Base-by-base conservation (phyloP, 2,797 vertebrate species). In the Clamator glandarius region DNA sequence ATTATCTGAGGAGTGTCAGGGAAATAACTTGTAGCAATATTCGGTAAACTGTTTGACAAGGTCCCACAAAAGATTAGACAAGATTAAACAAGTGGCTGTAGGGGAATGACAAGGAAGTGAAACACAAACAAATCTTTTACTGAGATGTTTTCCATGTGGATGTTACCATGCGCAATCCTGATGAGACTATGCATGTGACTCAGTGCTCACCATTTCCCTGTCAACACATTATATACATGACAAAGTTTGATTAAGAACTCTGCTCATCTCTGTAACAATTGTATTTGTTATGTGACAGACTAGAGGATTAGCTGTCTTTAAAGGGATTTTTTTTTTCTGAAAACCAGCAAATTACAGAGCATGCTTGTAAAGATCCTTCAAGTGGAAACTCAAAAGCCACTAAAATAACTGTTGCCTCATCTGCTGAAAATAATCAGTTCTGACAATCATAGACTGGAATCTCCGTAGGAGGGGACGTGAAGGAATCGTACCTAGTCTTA, bases 261-360 rank as follows among this genome's bases (percentile, higher is more conserved):
- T 31, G 67, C 59, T 92, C 95, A 91, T 92, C 76, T 90, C 81
- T 79, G 48, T 82, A 95, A 84, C 69, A 79, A 85, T 21, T 94
- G 36, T 58, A 64, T 20, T 80, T 0, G 2, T 76, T 82, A 74
- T 25, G 51, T 64, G 69, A 84, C 0, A 0, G 81, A 88, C 61
- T 51, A 68, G 8, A 72, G 87, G 59, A 76, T 39, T 63, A 95
- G 46, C 57, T 36, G 67, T n/a, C 66, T 84, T 90, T 46, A 58
- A 94, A 84, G 2, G 48, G 20, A 12, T 20, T 63, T 84, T 89
- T 76, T 73, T 78, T 55, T 26, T 6, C 20, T 80, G 67, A 93
- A 96, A 95, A 83, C n/a, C 46, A 95, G 74, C 55, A 92, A 93
- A 89, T 89, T 87, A 85, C 48, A 90, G 94, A 92, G 78, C 23